Base-by-base conservation (phyloP, 2,113 vertebrate genomes). In the Trogon melanurus region DNA sequence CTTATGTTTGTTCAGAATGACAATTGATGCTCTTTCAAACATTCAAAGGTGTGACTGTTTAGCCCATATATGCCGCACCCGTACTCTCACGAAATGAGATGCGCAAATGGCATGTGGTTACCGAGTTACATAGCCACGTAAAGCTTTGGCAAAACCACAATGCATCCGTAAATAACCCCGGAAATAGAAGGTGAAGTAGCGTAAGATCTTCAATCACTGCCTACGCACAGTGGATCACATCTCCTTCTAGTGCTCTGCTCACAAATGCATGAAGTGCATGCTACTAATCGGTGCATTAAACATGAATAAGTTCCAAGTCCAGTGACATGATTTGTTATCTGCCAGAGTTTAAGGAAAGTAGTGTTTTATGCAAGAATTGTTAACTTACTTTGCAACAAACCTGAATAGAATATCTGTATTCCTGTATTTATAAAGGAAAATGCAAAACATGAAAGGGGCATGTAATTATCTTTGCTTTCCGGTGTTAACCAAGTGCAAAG, bases 251-350 rank as follows among this genome's bases (percentile, higher is more conserved):
- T 89, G 93, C 51, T 93, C 75, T 89, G 85, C 65, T 97, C 95
- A 96, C 96, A 64, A 85, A 36, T 79, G 95, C 95, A 97, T 95
- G 96, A 95, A 48, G 71, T 94, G 94, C 96, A 96, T 94, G 93
- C 65, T 95, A 38, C 79, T 79, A n/a, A 30, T 80, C 44, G 53
- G 32, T 64, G 41, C 74, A 41, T 72, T 85, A 69, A 75, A 69
- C n/a, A 3, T 45, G 32, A 64, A 9, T 21, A 17, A 66, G 27
- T 85, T 69, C 41, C 48, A 30, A 45, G 53, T 57, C 70, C 51
- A 20, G 51, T 45, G 50, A 69, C 11, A 2, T 12, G 58, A 76
- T 48, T 48, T 93, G 13, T n/a, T 58, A 47, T 53, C 65, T 88
- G 50, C 12, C 22, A 48, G 27, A 82, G 56, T 38, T 53, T 32